Conservation (phyloP, 2,888 invertebrate species). For the Cyclophora albipunctata region DNA sequence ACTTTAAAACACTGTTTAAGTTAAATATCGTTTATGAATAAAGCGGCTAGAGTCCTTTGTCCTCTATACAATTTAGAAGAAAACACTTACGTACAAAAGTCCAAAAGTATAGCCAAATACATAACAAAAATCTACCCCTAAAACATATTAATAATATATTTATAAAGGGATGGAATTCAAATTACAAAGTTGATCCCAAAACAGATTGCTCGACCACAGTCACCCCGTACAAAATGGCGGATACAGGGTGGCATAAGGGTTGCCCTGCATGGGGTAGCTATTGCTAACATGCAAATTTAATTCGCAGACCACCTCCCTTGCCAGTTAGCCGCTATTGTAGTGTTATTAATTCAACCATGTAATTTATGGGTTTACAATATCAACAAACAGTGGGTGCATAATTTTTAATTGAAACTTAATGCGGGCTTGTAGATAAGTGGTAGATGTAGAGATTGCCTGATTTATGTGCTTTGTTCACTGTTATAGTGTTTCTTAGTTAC, state of each 20-base stretch:
- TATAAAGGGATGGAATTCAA: slow-evolving; percentile 21
- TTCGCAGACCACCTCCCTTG: slow-evolving; percentile 52
- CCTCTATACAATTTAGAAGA: too few relatives aligned
- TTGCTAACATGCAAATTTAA: slow-evolving; percentile 69
- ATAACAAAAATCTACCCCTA: not conserved
- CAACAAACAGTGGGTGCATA: slow-evolving; percentile 46
- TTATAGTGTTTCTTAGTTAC: too few relatives aligned
- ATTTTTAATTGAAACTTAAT: slow-evolving; percentile 70
- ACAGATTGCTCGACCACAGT: slow-evolving; percentile 35
- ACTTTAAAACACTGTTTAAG: too few relatives aligned
- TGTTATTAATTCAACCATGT: slow-evolving; percentile 67
- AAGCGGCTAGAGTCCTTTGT: too few relatives aligned
- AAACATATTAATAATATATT: not conserved
- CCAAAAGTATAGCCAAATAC: too few relatives aligned
- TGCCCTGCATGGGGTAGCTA: slow-evolving; percentile 42
- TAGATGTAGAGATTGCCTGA: slow-evolving; percentile 7
- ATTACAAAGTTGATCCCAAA: slow-evolving; percentile 31
- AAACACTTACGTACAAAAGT: too few relatives aligned
- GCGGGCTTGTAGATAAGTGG: slow-evolving; percentile 39
- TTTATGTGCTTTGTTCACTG: not conserved
- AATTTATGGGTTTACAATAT: slow-evolving; percentile 54
- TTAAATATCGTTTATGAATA: too few relatives aligned
- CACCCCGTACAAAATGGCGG: slow-evolving; percentile 48
- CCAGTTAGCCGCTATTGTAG: slow-evolving; percentile 61
- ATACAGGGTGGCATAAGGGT: slow-evolving; percentile 42